These are phyloP conservation scores for Limnephilus marmoratus DNA, from an alignment of 2,888 invertebrate species.

Conservation along the genomic window DNA sequence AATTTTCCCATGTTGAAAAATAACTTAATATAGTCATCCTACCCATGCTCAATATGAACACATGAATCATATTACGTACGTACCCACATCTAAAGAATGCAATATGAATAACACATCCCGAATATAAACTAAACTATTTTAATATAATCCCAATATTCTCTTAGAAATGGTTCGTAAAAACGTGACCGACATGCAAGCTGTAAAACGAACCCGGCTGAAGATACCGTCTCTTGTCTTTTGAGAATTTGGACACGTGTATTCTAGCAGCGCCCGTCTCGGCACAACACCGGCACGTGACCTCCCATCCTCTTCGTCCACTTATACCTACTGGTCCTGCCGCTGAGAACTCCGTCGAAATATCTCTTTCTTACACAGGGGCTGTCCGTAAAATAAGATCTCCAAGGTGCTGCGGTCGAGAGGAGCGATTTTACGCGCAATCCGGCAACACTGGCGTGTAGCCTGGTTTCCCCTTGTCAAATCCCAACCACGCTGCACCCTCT, in stretches of 20 bases:
- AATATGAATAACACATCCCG: neutral
- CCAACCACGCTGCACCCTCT: too few relatives aligned
- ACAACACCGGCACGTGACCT: slow-evolving; percentile 10
- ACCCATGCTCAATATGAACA: neutral
- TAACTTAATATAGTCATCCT: neutral
- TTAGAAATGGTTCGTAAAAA: neutral
- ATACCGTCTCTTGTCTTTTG: neutral
- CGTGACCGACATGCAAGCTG: neutral
- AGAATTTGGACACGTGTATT: slow-evolving; percentile 10
- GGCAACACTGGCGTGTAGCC: too few relatives aligned
- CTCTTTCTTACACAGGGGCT: neutral
- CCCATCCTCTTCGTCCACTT: neutral
- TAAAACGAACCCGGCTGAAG: neutral
- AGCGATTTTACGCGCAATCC: too few relatives aligned
- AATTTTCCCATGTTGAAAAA: too few relatives aligned
- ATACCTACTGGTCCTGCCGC: neutral
- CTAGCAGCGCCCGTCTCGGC: neutral
- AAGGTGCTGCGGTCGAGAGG: too few relatives aligned
- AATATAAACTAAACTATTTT: neutral
- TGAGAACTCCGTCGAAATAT: neutral
- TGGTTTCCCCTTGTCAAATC: too few relatives aligned
- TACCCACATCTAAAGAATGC: neutral
- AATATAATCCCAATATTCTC: neutral
- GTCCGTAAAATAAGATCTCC: too few relatives aligned
- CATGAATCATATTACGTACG: neutral